Percentiles rank a stretch among this genome's conserved stretches.
Evolutionary conservation across 2,888 invertebrate species (phyloP).

Genomic region (Linnaemya vulpina): DNA sequence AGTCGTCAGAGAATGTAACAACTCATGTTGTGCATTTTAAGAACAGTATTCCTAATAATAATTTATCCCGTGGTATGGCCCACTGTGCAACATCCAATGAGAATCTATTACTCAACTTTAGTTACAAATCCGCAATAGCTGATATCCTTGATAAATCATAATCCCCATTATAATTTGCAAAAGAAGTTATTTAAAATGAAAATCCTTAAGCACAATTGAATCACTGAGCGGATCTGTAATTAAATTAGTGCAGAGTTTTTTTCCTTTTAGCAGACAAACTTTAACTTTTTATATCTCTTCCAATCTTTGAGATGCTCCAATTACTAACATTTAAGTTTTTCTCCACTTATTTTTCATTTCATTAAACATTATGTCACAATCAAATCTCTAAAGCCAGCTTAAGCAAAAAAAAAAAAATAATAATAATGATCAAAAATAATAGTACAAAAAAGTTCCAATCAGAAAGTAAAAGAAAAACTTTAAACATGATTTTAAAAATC

Average conservation of each 20-base stretch:
- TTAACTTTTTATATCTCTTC: not conserved
- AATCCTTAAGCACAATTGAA: not conserved
- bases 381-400: slow-evolving; percentile 31
- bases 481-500: slow-evolving; percentile 51
- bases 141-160: too few species aligned
- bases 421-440: too few species aligned
- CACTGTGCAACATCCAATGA: too few species aligned
- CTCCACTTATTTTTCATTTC: not conserved
- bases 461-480: not conserved
- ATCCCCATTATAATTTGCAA: too few species aligned
- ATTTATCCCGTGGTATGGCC: too few species aligned
- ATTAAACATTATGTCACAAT: slow-evolving; percentile 41
- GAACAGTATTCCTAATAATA: too few species aligned
- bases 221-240: not conserved
- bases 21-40: too few species aligned
- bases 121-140: too few species aligned
- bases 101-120: too few species aligned
- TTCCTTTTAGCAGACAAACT: not conserved
- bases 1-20: too few species aligned
- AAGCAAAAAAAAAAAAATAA: slow-evolving; percentile 2
- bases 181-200: too few species aligned
- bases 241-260: not conserved
- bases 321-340: not conserved
- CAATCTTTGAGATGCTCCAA: not conserved
- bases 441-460: not conserved